Base-by-base conservation (phyloP, 1,140 invertebrate genomes). In the Agrypnia vestita region DNA sequence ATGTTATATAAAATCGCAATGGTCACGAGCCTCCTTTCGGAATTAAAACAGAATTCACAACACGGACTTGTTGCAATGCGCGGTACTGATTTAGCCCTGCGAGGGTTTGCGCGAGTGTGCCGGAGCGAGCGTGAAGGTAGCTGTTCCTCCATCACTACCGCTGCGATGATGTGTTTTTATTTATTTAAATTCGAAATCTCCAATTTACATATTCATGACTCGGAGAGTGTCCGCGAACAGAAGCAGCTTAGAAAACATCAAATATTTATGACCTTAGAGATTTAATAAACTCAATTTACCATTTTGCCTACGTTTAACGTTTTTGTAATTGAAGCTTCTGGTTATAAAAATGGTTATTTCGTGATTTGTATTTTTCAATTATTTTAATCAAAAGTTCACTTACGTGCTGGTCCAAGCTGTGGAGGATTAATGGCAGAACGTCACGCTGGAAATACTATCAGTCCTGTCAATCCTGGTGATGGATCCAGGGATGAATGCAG, bases 201-300 rank as follows among this genome's bases (percentile, higher is more conserved):
- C 79, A 78, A 83, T 83, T 79, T 83, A 80, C 82, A 83, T 83
- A 83, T 83, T 83, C 82, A 83, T 83, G 82, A 80, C 51, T 51
- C 46, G 43, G 61, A 69, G 12, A 80, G 59, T 69, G 59, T 82
- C 81, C 79, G 73, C 56, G 43, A 72, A 82, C 75, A 78, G 61
- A 53, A 53, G 46, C 47, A 43, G 59, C 75, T 77, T 77, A 77
- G 71, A 74, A 55, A 74, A 55, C 71, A 74, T 74, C 53, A 43
- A 74, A 74, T 74, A 74, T 74, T 74, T 74, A 74, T 74, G 53
- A 74, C 53, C 35, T 44, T 19, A 74, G 71, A 71, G 67, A 71
- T 71, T 71, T 51, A 71, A 71, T 51, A 19, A 71, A 21, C 67
- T 17, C 15, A 71, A 47, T 47, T 71, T 71, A 21, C 15, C 46